Conservation (phyloP, 2,888 invertebrate species). For the Dasypogon diadema region DNA sequence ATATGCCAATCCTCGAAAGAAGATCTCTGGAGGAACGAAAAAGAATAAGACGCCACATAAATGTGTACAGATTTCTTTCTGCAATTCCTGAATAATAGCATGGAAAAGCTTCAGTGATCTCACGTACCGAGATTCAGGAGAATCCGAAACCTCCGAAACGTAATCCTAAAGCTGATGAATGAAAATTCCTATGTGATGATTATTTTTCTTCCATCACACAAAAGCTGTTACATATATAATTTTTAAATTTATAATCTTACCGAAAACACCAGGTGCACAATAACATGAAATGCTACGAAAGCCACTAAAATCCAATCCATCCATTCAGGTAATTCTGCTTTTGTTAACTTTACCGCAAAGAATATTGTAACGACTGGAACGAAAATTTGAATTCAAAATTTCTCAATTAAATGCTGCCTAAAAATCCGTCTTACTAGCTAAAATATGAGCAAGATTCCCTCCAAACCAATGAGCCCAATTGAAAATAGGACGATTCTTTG, state of each 20-base stretch:
- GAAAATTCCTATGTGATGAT: no score
- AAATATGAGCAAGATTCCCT: conserved; percentile 88
- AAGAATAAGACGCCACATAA: no score
- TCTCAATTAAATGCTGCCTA: background rate
- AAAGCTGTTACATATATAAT: no score
- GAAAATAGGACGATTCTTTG: conserved; percentile 82
- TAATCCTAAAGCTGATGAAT: no score
- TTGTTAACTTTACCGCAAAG: conserved; percentile 87
- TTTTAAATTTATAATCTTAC: conserved; percentile 70
- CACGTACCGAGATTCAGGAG: no score
- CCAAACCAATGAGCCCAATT: conserved; percentile 93
- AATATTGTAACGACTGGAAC: conserved; percentile 91
- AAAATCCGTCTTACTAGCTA: conserved; percentile 87
- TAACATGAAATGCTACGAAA: conserved; percentile 89
- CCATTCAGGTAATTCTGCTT: conserved; percentile 89
- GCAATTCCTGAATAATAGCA: no score
- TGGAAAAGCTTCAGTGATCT: no score
- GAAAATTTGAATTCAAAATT: conserved; percentile 9
- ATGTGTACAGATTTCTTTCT: no score
- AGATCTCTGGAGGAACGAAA: no score
- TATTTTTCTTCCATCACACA: no score
- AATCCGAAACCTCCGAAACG: no score
- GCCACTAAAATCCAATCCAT: conserved; percentile 89
- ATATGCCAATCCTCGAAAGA: no score
- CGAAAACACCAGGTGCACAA: conserved; percentile 87